Evolutionary conservation across 2,113 vertebrate species (phyloP), one percentile per base, ranked within the genome.

Genomic region (Reinhardtius hippoglossoides): DNA sequence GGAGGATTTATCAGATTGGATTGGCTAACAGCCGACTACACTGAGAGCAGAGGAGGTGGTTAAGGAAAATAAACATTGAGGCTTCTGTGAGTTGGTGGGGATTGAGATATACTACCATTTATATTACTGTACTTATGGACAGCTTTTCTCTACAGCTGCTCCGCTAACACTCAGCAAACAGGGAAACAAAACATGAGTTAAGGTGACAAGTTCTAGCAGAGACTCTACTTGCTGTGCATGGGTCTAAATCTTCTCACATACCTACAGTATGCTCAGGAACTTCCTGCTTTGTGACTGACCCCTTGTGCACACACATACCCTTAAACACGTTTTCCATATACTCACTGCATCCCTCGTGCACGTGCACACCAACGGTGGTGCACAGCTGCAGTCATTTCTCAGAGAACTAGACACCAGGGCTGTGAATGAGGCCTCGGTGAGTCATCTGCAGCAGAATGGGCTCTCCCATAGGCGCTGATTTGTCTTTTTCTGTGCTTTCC

Each of bases 41-140:
- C 59, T 27, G 35, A 63, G 52, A 78, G 50, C 16, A 57, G 68
- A 81, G 52, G 40, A 82, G 68, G 64, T 57, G 66, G 71, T 26
- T 27, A 63, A 63, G 61, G 35, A 88, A 89, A 85, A 88, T 76
- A 91, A 87, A 91, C 83, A 81, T 9, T 21, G 76, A 59, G 48
- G 52, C 72, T 88, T 23, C 82, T 83, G 82, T 78, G 78, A 79
- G 81, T 76, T 76, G 83, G 77, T 72, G 81, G 62, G 70, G 74
- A 71, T 82, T 62, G 65, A 90, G 74, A 81, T 79, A 54, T 71
- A 55, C 35, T 23, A 61, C 57, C 58, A 37, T 37, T 74, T 76
- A 55, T 76, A 65, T 66, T 61, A 60, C 78, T 64, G 35, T n/a
- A 42, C 20, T 76, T 46, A 57, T 48, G 52, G 59, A 56, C 56